These are phyloP conservation scores for Crotalus tigris DNA, from an alignment of 2,113 vertebrate species.

Conservation along the genomic window DNA sequence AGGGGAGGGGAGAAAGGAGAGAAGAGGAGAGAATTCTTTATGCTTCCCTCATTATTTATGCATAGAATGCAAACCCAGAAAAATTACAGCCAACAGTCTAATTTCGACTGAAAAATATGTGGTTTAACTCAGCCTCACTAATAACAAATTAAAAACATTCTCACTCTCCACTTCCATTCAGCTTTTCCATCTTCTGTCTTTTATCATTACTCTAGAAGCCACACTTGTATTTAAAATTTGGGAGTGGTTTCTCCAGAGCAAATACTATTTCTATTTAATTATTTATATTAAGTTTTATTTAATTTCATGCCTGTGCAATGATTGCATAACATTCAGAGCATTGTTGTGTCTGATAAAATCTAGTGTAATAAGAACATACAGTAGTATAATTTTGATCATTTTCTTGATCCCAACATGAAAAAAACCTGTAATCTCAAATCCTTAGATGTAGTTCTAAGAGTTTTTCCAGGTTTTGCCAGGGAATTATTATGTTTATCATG, in stretches of 20 bases:
- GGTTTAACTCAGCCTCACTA: background rate
- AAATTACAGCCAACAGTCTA: constrained; percentile 12
- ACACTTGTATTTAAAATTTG: background rate
- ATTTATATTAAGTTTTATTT: background rate
- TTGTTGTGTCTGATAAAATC: background rate
- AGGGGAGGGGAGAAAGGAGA: background rate
- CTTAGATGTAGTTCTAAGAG: background rate
- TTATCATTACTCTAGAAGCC: background rate
- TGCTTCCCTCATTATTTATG: background rate
- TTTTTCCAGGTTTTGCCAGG: background rate
- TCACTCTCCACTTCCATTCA: background rate
- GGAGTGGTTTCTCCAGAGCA: background rate
- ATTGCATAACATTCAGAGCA: background rate
- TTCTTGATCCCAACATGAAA: background rate
- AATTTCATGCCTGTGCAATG: background rate
- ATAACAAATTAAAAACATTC: background rate
- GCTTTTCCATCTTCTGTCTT: background rate
- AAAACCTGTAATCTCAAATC: background rate
- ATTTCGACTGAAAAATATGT: constrained; percentile 19
- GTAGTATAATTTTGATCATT: background rate
- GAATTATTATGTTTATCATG: background rate
- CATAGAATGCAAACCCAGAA: background rate
- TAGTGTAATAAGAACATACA: background rate
- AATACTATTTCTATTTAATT: background rate
- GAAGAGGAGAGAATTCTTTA: background rate